A percentile compares a stretch with the other conserved stretches of the same genome.
Conservation (phyloP, 2,113 vertebrate species). For the Indicator indicator region DNA sequence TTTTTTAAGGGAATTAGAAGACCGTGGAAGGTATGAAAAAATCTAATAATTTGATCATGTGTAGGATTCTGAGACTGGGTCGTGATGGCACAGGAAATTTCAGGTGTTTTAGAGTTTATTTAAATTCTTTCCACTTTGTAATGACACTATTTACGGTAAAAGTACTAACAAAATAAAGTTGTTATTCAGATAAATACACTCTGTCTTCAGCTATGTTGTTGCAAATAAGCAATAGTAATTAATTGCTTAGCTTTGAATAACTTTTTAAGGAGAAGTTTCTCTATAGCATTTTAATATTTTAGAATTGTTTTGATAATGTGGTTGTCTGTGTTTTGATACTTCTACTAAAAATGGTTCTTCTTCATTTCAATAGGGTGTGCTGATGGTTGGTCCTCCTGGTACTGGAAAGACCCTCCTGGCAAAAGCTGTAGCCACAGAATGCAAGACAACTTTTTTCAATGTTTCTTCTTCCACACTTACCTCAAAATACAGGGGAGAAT, state of each 20-base stretch:
- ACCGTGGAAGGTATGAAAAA: constrained; percentile 91
- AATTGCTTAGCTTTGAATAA: neutral
- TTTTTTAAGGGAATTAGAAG: constrained; percentile 98
- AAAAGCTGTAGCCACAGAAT: constrained; percentile 97
- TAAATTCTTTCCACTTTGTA: neutral
- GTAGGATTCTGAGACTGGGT: constrained; percentile 3
- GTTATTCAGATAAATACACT: neutral
- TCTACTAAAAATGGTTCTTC: neutral
- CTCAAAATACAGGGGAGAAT: constrained; percentile 98
- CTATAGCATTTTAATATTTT: neutral
- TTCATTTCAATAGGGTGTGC: constrained; percentile 83
- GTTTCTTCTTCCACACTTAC: constrained; percentile 96
- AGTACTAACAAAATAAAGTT: neutral
- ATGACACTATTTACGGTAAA: neutral
- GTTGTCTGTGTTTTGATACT: neutral
- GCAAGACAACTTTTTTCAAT: constrained; percentile 98
- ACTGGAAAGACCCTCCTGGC: constrained; percentile 96
- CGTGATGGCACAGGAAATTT: neutral
- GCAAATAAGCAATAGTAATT: neutral
- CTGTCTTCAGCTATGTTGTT: neutral
- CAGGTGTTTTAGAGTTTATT: neutral
- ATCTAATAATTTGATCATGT: neutral
- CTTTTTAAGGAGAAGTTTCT: neutral
- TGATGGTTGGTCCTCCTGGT: constrained; percentile 98
- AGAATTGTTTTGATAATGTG: too few species aligned